Evolutionary conservation across 2,888 invertebrate genomes (phyloP).

Genomic region (Microctonus aethiopoides): DNA sequence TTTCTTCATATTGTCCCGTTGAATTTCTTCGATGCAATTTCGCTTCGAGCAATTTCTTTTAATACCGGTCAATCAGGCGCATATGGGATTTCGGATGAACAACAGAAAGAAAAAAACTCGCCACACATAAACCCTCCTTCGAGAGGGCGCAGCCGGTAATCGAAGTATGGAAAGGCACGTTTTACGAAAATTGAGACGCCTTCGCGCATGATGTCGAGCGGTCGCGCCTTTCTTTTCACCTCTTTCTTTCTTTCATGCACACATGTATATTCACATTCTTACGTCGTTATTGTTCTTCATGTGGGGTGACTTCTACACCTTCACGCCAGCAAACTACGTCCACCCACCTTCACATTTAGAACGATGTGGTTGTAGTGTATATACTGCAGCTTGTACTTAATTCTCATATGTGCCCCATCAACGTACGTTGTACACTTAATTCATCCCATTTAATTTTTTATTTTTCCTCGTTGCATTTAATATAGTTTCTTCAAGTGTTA

Average conservation of each 20-base stretch:
- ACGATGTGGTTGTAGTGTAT: constrained; percentile 15
- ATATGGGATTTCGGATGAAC: constrained; percentile 25
- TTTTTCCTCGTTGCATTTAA: constrained; percentile 6
- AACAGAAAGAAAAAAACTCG: background rate
- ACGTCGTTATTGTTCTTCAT: constrained; percentile 16
- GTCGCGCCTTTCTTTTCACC: constrained; percentile 19
- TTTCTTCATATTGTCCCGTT: constrained; percentile 9
- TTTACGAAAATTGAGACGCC: constrained; percentile 46
- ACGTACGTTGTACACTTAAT: background rate
- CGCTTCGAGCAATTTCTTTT: constrained; percentile 24
- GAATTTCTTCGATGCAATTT: constrained; percentile 25
- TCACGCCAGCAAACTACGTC: constrained; percentile 45
- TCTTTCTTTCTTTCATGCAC: constrained; percentile 24
- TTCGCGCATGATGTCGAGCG: constrained; percentile 36
- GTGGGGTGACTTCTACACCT: constrained; percentile 39
- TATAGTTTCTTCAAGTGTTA: constrained; percentile 7
- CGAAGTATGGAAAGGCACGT: constrained; percentile 25
- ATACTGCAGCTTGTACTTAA: constrained; percentile 14
- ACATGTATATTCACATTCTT: constrained; percentile 3
- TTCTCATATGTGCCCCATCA: background rate
- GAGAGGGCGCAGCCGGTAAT: constrained; percentile 15
- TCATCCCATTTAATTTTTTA: constrained; percentile 19
- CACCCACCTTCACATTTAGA: constrained; percentile 47
- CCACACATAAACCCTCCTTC: background rate
- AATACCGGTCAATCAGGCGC: constrained; percentile 28